These are phyloP conservation scores for Xiphorhynchus elegans DNA, from an alignment of 2,113 vertebrate genomes.

Conservation along the genomic window DNA sequence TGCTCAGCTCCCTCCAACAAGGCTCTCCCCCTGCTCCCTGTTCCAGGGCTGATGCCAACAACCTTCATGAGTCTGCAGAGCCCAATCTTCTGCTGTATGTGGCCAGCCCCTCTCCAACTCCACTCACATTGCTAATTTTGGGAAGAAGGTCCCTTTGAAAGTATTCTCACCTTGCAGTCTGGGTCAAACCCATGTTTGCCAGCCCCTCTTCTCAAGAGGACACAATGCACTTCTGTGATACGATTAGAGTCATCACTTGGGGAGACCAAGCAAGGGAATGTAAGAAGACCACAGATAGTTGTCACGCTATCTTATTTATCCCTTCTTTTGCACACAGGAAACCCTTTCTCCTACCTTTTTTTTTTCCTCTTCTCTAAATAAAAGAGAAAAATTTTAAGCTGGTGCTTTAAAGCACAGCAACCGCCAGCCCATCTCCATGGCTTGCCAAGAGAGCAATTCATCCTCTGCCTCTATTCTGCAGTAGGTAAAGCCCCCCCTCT, in stretches of 20 bases:
- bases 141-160: neutral
- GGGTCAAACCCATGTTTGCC: neutral
- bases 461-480: conserved; percentile 52
- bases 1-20: neutral
- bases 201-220: neutral
- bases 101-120: neutral
- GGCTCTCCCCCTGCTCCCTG: neutral
- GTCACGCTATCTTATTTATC: neutral
- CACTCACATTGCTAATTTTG: neutral
- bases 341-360: conserved; percentile 19
- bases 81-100: neutral
- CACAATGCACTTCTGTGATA: neutral
- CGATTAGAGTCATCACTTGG: neutral
- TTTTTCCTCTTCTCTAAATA: neutral
- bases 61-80: neutral
- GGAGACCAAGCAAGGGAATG: neutral
- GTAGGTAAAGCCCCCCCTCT: conserved; percentile 38
- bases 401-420: conserved; percentile 60
- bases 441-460: conserved; percentile 69
- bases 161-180: neutral
- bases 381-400: conserved; percentile 59
- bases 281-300: neutral
- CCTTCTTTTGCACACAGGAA: conserved; percentile 23
- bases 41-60: neutral
- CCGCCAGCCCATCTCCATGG: conserved; percentile 28